Percentiles rank a stretch among this genome's conserved stretches.
These are phyloP conservation scores for Pseudobourletiella spinata DNA, from an alignment of 1,140 invertebrate species.

Conservation along the genomic window DNA sequence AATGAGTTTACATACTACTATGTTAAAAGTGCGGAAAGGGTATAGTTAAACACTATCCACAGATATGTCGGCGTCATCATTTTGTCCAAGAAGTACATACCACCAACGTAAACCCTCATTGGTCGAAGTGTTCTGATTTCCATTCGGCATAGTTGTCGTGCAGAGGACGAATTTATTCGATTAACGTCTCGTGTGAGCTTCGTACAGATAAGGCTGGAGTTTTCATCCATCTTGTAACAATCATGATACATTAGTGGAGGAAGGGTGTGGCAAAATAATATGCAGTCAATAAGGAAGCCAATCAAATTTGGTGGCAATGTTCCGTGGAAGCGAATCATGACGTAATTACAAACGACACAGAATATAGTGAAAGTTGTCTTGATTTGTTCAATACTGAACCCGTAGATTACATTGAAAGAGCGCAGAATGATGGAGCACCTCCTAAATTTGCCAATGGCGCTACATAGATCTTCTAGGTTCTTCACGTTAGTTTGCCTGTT, in stretches of 20 bases:
- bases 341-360: background rate
- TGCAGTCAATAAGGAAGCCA: background rate
- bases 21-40: too few relatives aligned
- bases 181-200: background rate
- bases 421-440: background rate
- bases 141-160: too few relatives aligned
- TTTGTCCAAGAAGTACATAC: background rate
- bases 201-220: background rate
- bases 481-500: background rate
- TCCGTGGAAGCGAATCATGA: background rate
- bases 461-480: background rate
- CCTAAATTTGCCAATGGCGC: too few relatives aligned
- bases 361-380: background rate
- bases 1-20: too few relatives aligned
- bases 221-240: background rate
- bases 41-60: background rate
- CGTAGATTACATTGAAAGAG: background rate
- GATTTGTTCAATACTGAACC: background rate
- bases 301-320: background rate
- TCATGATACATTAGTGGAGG: slow-evolving; percentile 2
- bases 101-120: background rate
- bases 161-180: too few relatives aligned
- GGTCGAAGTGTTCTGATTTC: background rate
- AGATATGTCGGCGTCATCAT: background rate
- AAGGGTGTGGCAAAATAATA: background rate